Evolutionary conservation across 2,113 vertebrate genomes (phyloP), one percentile per base, ranked within the genome.

Genomic region (Zapornia atra): DNA sequence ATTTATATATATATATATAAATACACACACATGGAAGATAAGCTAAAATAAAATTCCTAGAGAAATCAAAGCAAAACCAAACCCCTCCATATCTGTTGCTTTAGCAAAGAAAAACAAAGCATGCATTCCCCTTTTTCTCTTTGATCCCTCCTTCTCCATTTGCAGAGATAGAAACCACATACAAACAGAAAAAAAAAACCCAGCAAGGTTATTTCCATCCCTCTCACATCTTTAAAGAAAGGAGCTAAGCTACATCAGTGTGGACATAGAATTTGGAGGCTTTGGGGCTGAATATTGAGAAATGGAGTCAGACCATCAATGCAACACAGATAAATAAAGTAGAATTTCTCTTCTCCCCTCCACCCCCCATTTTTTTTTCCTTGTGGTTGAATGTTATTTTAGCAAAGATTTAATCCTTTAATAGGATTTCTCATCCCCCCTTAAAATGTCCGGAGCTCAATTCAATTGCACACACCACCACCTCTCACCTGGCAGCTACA

Each of bases 401-500:
- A 95, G 89, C 92, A 57, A 94, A 95, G 65, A 93, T 91, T 91
- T 65, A 82, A 95, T 90, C 92, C 80, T 84, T 88, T 72, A 63
- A 86, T 42, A 86, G 48, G 86, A 94, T 95, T 96, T 90, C 89
- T 93, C 70, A 44, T 38, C 5, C 36, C 36, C 38, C 38, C 33
- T 26, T 33, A 86, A 91, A 81, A 81, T 1, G 40, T 31, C 60
- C 93, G 31, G 20, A 79, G 85, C 93, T 88, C 76, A 2, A 77
- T 63, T 20, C 51, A 24, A 22, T 12, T 12, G 86, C 93, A 85
- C 88, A 54, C 63, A 48, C 36, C 86, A 79, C 25, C 88, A 81
- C 69, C 95, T 93, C 95, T 94, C 95, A 91, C 92, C 96, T 92
- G 95, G 96, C 94, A 97, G 75, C 91, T 85, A 92, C 91, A 94